phyloP scores from a whole-genome alignment of 2,113 vertebrate genomes.

The Erythrocercus mccallii region DNA sequence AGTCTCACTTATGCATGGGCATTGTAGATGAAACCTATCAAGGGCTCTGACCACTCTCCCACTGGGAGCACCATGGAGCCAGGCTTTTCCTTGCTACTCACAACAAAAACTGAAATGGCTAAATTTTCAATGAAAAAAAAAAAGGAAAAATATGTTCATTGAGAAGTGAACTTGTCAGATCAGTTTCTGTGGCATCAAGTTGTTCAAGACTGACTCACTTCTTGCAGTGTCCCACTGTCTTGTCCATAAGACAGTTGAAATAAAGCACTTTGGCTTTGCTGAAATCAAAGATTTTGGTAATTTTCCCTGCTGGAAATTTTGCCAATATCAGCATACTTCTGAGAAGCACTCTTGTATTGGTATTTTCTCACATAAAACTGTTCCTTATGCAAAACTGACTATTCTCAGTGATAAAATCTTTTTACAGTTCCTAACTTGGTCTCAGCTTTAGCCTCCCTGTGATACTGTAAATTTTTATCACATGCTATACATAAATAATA shows the following conservation, averaged over 20 bases:
- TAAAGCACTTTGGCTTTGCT: neutral
- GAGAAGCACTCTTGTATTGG: neutral
- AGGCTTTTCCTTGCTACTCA: neutral
- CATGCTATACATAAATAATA: conserved; percentile 2
- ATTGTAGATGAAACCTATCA: neutral
- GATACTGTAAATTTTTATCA: conserved; percentile 32
- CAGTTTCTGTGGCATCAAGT: neutral
- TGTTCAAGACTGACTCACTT: neutral
- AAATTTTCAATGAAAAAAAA: neutral
- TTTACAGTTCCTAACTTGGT: conserved; percentile 9
- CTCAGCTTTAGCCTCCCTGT: neutral
- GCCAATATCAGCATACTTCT: neutral
- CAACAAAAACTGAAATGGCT: neutral
- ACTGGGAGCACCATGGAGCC: accelerated
- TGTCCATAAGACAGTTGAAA: neutral
- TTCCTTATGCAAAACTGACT: neutral
- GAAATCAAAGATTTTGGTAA: neutral
- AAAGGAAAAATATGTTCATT: neutral
- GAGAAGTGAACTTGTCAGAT: neutral
- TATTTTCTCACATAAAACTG: conserved; percentile 27
- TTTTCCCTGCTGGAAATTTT: neutral
- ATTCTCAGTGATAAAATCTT: conserved; percentile 23
- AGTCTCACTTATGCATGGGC: neutral
- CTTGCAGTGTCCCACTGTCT: neutral
- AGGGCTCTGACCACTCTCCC: neutral